Percentiles rank a stretch among this genome's conserved stretches.
These are phyloP conservation scores for Lycaena phlaeas DNA, from an alignment of 2,888 invertebrate genomes.

Conservation along the genomic window DNA sequence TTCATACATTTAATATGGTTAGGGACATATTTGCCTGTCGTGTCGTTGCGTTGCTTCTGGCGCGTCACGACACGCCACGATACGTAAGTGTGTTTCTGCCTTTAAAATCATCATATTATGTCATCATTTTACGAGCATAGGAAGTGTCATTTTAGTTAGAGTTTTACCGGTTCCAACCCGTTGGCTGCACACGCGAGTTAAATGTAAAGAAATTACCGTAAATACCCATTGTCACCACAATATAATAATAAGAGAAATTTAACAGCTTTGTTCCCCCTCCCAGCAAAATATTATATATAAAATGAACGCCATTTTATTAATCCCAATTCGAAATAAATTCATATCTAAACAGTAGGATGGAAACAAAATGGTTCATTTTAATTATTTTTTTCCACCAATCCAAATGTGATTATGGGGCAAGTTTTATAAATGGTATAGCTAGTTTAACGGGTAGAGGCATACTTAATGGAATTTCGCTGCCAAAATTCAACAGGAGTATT, in stretches of 20 bases:
- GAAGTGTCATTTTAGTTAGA: no score
- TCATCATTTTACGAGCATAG: no score
- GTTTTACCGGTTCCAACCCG: slow-evolving; percentile 27
- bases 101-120: no score
- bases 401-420: slow-evolving; percentile 17
- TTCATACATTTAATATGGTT: no score
- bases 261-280: slow-evolving; percentile 40
- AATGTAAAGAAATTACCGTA: slow-evolving; percentile 33
- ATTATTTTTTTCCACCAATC: slow-evolving; percentile 23
- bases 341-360: slow-evolving; percentile 20
- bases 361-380: slow-evolving; percentile 14
- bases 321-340: slow-evolving; percentile 19
- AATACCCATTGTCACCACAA: slow-evolving; percentile 34
- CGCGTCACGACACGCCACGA: no score
- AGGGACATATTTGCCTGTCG: no score
- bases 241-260: slow-evolving; percentile 36
- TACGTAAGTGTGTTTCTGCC: no score
- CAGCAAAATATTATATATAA: slow-evolving; percentile 34
- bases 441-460: slow-evolving; percentile 10
- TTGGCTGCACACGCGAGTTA: slow-evolving; percentile 27
- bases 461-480: slow-evolving; percentile 21
- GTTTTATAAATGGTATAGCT: slow-evolving; percentile 21
- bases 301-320: slow-evolving; percentile 21
- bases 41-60: no score
- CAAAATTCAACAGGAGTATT: slow-evolving; percentile 25